Percentiles rank a stretch among this genome's conserved stretches.
These are phyloP conservation scores for Rousettus leschenaultii DNA, from an alignment of 2,113 vertebrate species.

Conservation along the genomic window DNA sequence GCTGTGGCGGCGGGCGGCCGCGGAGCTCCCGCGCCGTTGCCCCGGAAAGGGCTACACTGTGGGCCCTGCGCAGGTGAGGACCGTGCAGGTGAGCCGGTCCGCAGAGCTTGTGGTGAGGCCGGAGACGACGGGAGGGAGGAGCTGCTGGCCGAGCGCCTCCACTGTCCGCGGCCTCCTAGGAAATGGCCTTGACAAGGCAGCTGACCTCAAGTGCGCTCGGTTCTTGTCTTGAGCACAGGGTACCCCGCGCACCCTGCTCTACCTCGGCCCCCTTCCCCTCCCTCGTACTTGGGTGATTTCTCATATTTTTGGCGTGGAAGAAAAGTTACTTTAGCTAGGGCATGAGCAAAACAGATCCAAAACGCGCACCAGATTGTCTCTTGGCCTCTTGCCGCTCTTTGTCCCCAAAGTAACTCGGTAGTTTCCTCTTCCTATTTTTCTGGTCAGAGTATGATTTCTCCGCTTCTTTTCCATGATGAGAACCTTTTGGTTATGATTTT, in stretches of 20 bases:
- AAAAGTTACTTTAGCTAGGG: background rate
- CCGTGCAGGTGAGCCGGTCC: background rate
- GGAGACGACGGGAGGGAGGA: background rate
- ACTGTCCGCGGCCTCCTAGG: background rate
- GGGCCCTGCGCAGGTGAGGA: constrained; percentile 48
- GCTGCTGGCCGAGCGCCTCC: background rate
- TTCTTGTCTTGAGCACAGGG: background rate
- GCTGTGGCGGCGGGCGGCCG: background rate
- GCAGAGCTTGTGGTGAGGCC: background rate
- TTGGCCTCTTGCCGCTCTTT: background rate
- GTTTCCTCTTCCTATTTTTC: background rate
- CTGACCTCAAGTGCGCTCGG: background rate
- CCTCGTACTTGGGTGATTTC: background rate
- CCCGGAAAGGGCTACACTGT: background rate
- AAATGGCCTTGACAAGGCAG: background rate
- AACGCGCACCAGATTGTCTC: background rate
- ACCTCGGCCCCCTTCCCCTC: too few species aligned
- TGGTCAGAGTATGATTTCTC: background rate
- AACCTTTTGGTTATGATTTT: background rate
- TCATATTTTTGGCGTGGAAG: background rate
- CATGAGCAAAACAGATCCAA: background rate
- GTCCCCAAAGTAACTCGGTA: background rate
- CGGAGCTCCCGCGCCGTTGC: background rate
- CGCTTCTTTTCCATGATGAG: background rate
- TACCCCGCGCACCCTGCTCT: too few species aligned